A percentile compares a stretch with the other conserved stretches of the same genome.
phyloP scores from a whole-genome alignment of 2,888 invertebrate genomes.

The Melieria picta region DNA sequence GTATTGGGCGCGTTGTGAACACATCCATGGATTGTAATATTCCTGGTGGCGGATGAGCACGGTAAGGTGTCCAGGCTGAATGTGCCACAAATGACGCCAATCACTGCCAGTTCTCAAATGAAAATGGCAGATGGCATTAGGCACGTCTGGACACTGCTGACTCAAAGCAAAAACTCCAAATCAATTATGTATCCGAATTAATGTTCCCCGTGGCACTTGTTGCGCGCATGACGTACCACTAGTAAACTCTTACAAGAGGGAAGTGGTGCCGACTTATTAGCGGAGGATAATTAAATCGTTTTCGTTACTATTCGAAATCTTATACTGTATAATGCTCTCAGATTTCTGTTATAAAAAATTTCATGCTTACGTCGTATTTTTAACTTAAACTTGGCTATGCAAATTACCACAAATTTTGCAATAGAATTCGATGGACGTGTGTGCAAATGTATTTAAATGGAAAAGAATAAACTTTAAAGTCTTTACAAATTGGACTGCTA shows the following conservation, averaged over 20 bases:
- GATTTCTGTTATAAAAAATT: too few species aligned
- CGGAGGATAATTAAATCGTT: too few species aligned
- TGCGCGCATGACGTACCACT: slow-evolving; percentile 45
- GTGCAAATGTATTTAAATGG: too few species aligned
- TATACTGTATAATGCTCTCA: too few species aligned
- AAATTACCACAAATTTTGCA: too few species aligned
- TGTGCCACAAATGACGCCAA: slow-evolving; percentile 18
- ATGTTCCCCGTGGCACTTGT: slow-evolving; percentile 31
- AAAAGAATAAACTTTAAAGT: too few species aligned
- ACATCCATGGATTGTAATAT: slow-evolving; percentile 49
- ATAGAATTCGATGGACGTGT: too few species aligned
- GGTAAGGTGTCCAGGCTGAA: slow-evolving; percentile 47
- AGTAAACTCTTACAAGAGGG: slow-evolving; percentile 46
- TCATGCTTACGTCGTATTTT: too few species aligned
- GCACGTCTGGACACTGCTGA: slow-evolving; percentile 46
- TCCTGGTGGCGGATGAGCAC: slow-evolving; percentile 48
- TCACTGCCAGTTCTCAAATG: slow-evolving; percentile 4
- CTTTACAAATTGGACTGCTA: too few species aligned
- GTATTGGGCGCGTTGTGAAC: slow-evolving; percentile 46
- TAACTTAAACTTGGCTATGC: too few species aligned
- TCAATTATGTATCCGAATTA: slow-evolving; percentile 2
- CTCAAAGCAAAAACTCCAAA: slow-evolving; percentile 1
- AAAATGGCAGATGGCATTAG: slow-evolving; percentile 15
- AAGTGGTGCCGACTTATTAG: slow-evolving; percentile 40
- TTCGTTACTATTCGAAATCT: too few species aligned